These are phyloP conservation scores for Polia nebulosa DNA, from an alignment of 2,888 invertebrate genomes.

Conservation along the genomic window DNA sequence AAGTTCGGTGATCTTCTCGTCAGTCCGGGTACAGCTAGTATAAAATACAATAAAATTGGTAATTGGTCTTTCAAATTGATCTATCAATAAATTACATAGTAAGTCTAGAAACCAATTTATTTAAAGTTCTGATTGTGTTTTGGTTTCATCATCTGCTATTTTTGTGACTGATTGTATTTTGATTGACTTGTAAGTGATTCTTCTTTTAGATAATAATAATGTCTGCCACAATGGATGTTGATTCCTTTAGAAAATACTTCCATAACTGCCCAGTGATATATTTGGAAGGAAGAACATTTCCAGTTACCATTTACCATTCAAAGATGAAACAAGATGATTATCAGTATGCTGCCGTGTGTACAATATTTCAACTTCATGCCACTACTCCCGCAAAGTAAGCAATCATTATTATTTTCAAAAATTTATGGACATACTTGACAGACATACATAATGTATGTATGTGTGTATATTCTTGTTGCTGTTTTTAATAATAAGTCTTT, in stretches of 20 bases:
- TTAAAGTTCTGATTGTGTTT: too few relatives aligned
- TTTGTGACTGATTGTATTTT: neutral
- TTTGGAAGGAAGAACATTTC: constrained; percentile 96
- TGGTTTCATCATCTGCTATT: neutral
- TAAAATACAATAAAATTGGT: too few relatives aligned
- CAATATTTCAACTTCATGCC: constrained; percentile 97
- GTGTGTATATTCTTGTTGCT: neutral
- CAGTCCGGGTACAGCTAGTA: too few relatives aligned
- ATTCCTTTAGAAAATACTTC: constrained; percentile 97
- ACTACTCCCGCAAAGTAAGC: constrained; percentile 95
- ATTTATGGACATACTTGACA: too few relatives aligned
- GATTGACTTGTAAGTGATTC: neutral
- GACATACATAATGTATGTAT: neutral
- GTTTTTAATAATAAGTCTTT: neutral
- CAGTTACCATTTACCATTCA: constrained; percentile 94
- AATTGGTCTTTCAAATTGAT: too few relatives aligned
- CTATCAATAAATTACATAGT: too few relatives aligned
- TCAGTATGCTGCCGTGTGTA: constrained; percentile 95
- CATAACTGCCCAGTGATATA: constrained; percentile 96
- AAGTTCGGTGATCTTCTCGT: too few relatives aligned
- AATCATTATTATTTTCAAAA: neutral
- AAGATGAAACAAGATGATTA: constrained; percentile 95
- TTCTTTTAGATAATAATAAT: constrained; percentile 94
- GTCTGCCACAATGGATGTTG: constrained; percentile 99
- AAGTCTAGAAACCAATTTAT: too few relatives aligned